A percentile compares a stretch with the other conserved stretches of the same genome.
Evolutionary conservation across 2,113 vertebrate genomes (phyloP).

Genomic region (Gnathonemus echidnorhynchus): DNA sequence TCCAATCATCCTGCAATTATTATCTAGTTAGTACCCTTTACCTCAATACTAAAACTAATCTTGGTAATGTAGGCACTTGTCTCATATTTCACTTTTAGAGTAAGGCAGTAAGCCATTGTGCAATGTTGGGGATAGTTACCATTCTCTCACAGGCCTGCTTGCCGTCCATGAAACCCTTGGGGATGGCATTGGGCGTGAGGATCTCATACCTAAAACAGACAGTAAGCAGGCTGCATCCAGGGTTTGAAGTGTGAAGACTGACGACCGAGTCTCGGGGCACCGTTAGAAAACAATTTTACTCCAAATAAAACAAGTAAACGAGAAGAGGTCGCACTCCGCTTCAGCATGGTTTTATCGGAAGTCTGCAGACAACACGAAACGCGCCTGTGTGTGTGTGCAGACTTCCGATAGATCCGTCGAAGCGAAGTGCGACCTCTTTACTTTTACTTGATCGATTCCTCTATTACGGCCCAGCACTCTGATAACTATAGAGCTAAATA

Average conservation of each 20-base stretch:
- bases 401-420: no score
- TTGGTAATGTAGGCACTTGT: neutral
- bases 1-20: neutral
- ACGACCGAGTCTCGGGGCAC: neutral
- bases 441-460: no score
- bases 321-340: no score
- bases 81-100: neutral
- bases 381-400: no score
- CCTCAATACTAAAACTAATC: neutral
- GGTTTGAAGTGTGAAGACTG: neutral
- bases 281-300: neutral
- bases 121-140: slow-evolving; percentile 54
- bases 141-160: slow-evolving; percentile 96
- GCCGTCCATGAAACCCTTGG: slow-evolving; percentile 97
- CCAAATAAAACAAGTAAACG: neutral
- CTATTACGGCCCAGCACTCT: no score
- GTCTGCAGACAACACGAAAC: no score
- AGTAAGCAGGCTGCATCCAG: slow-evolving; percentile 8
- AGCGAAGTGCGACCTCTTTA: no score
- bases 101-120: neutral
- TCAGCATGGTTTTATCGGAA: no score
- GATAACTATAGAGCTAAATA: no score
- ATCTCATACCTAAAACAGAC: slow-evolving; percentile 80
- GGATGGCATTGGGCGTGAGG: slow-evolving; percentile 93
- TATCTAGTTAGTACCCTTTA: neutral